These are phyloP conservation scores for Eptesicus fuscus DNA, from an alignment of 2,113 vertebrate species.

Conservation along the genomic window DNA sequence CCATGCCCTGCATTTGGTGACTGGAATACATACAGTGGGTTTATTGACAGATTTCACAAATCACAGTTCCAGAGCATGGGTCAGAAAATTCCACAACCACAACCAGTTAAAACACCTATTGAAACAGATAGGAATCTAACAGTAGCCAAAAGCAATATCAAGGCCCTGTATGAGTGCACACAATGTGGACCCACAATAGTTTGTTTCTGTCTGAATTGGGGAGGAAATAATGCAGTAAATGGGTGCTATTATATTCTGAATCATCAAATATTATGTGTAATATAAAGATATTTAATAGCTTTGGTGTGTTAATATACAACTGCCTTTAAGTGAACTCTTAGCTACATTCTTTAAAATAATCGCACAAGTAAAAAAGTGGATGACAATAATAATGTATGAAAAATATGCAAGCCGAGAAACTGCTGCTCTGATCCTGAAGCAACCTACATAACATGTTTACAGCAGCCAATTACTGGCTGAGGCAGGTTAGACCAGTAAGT, in stretches of 20 bases:
- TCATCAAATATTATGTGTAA: conserved; percentile 18
- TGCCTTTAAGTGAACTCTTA: conserved; percentile 53
- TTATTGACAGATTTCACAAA: neutral
- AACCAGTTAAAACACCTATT: neutral
- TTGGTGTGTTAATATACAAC: conserved; percentile 47
- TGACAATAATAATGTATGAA: conserved; percentile 22
- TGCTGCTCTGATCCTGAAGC: neutral
- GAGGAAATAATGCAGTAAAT: neutral
- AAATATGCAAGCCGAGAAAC: conserved; percentile 49
- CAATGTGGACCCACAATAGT: neutral
- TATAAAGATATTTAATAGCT: neutral
- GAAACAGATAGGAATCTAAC: neutral
- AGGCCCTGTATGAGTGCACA: neutral
- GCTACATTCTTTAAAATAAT: conserved; percentile 53
- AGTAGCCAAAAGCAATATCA: neutral
- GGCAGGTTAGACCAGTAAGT: conserved; percentile 61
- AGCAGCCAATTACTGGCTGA: neutral
- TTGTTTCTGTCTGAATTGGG: neutral
- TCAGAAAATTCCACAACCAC: neutral
- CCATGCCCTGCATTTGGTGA: neutral
- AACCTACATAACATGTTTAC: conserved; percentile 50
- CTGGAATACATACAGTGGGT: neutral
- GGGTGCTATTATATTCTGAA: neutral
- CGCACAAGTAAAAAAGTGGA: conserved; percentile 52
- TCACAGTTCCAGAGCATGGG: neutral